Conservation (phyloP, 2,113 vertebrate genomes). For the Cephalophus harveyi region DNA sequence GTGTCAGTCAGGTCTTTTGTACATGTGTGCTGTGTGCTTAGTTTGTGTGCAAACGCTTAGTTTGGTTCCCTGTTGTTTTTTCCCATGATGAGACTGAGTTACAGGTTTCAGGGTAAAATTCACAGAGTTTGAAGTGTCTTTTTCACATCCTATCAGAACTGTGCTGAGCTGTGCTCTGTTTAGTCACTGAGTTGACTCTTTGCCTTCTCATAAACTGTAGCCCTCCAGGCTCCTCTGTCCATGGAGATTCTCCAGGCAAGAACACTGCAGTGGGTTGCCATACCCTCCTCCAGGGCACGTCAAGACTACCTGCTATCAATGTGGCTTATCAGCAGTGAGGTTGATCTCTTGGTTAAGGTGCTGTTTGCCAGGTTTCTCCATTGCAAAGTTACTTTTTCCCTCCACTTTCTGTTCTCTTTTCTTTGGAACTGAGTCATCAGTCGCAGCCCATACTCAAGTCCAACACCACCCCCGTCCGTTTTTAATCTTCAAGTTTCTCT, state of each 20-base stretch:
- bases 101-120: background rate
- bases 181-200: background rate
- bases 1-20: background rate
- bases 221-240: background rate
- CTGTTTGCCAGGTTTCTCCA: background rate
- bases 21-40: background rate
- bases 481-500: constrained; percentile 29
- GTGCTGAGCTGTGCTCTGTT: background rate
- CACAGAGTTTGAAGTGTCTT: background rate
- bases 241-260: background rate
- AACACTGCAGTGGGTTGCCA: background rate
- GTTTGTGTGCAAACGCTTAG: background rate
- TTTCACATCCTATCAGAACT: background rate
- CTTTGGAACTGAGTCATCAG: background rate
- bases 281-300: background rate
- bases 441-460: background rate
- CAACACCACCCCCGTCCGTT: background rate
- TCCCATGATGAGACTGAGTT: background rate
- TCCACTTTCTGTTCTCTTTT: background rate
- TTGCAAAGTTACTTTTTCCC: background rate
- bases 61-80: background rate
- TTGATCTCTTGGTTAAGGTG: background rate
- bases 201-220: background rate
- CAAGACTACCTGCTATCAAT: background rate
- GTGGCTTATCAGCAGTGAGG: background rate